Evolutionary conservation across 23 tunicate species (phyloP), one percentile per base, ranked within the genome.

Genomic region (Phallusia fumigata): DNA sequence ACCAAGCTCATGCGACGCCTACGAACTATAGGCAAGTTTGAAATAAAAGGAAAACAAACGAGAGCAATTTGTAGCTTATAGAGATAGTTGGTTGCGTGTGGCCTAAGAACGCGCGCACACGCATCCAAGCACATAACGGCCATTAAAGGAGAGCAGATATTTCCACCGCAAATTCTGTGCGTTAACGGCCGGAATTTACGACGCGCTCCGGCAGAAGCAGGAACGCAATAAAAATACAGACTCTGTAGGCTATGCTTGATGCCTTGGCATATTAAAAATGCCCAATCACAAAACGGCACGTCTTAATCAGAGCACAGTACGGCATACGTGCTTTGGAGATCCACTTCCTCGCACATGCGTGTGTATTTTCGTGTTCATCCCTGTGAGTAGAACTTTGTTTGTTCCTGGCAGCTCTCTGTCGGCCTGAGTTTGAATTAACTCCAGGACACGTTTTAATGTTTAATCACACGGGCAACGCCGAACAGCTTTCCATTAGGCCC

Each of bases 401-500:
- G 69, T 58, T 24, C 69, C 69, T 24, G 28, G 16, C 69, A 22
- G 28, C 15, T 11, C 69, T 24, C 28, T 16, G 16, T 13, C 28
- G 2, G 28, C 5, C 69, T 24, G 69, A 11, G 69, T 58, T 58
- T 58, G 69, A 6, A 58, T 58, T 6, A 21, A 58, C 15, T 58
- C 69, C 28, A 1, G 28, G 69, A 58, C 69, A 58, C 69, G 69
- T 58, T 58, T 58, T 58, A 58, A 58, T 58, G 69, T 58, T 58
- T 58, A 58, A 58, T 58, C 69, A 58, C 69, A 58, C 69, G 69
- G 69, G 69, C 69, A 58, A 58, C 69, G 28, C 28, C 69, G 16
- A 11, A 58, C 69, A 58, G 69, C 69, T 58, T 58, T 58, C 69
- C 69, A 58, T 58, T 58, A 58, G 69, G 69, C 69, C 28, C 8